A percentile compares a stretch with the other conserved stretches of the same genome.
Conservation (phyloP, 2,888 invertebrate genomes). For the Gymnosoma rotundatum region DNA sequence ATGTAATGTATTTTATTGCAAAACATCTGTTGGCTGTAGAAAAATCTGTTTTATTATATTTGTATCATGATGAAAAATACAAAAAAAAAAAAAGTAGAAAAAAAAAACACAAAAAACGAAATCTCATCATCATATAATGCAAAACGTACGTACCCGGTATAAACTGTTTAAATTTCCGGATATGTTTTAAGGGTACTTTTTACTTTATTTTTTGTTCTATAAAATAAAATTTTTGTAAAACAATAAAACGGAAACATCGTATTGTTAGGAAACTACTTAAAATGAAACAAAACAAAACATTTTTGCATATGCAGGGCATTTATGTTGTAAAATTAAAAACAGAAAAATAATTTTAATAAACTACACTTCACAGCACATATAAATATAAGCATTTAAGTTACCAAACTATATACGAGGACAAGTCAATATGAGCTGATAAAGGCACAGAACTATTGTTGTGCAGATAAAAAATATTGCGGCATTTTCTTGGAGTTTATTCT, state of each 20-base stretch:
- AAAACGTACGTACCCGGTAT: slow-evolving; percentile 2
- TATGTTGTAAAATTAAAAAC: background rate
- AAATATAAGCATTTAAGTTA: too few relatives aligned
- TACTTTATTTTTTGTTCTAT: slow-evolving; percentile 31
- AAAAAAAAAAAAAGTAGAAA: too few relatives aligned
- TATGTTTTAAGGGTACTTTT: slow-evolving; percentile 48
- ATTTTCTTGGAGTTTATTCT: too few relatives aligned
- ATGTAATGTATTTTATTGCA: slow-evolving; percentile 40
- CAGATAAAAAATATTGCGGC: too few relatives aligned
- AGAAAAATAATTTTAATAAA: background rate
- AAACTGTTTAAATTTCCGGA: slow-evolving; percentile 66
- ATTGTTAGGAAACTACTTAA: slow-evolving; percentile 6
- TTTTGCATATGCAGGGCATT: background rate
- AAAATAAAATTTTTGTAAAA: slow-evolving; percentile 19
- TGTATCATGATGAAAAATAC: slow-evolving; percentile 29
- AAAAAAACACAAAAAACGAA: background rate
- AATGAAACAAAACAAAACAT: slow-evolving; percentile 42
- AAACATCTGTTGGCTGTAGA: slow-evolving; percentile 34
- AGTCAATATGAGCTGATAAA: too few relatives aligned
- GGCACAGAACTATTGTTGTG: too few relatives aligned
- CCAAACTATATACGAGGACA: too few relatives aligned
- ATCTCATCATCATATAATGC: background rate
- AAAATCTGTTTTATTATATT: slow-evolving; percentile 31
- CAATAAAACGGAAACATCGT: slow-evolving; percentile 55
- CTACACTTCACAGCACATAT: too few relatives aligned